Evolutionary conservation across 1,140 invertebrate species (phyloP).

Genomic region (Lasioglossum albipes): DNA sequence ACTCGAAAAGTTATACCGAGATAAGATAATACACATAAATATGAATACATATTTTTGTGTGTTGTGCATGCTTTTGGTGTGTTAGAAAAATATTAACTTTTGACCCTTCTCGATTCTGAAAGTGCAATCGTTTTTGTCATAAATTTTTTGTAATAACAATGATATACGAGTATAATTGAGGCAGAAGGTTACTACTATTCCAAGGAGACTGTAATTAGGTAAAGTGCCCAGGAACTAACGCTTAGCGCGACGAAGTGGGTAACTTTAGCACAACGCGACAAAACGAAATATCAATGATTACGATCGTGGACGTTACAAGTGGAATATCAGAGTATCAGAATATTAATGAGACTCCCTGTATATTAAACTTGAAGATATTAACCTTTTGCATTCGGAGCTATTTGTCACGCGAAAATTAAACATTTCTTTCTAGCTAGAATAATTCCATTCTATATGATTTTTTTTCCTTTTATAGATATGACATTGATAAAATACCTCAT

Average conservation of each 20-base stretch:
- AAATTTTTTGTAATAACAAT: not conserved
- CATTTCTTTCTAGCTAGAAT: no score
- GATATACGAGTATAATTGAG: not conserved
- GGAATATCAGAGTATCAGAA: not conserved
- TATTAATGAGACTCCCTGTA: no score
- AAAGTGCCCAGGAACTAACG: constrained; percentile 9
- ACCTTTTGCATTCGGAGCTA: no score
- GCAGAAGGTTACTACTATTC: not conserved
- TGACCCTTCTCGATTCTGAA: not conserved
- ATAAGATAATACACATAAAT: no score
- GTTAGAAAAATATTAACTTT: not conserved
- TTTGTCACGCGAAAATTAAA: no score
- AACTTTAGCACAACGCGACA: not conserved
- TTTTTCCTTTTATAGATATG: no score
- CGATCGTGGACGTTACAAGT: not conserved
- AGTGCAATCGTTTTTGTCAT: not conserved
- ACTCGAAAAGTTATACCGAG: no score
- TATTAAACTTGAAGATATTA: no score
- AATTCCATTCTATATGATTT: no score
- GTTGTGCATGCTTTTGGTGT: not conserved
- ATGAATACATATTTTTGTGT: no score
- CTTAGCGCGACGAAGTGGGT: not conserved
- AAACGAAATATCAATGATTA: constrained; percentile 10
- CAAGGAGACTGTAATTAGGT: constrained; percentile 12
- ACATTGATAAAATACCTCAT: no score